Evolutionary conservation across 1,140 invertebrate species (phyloP), one percentile per base, ranked within the genome.

Genomic region (Dreissena polymorpha): DNA sequence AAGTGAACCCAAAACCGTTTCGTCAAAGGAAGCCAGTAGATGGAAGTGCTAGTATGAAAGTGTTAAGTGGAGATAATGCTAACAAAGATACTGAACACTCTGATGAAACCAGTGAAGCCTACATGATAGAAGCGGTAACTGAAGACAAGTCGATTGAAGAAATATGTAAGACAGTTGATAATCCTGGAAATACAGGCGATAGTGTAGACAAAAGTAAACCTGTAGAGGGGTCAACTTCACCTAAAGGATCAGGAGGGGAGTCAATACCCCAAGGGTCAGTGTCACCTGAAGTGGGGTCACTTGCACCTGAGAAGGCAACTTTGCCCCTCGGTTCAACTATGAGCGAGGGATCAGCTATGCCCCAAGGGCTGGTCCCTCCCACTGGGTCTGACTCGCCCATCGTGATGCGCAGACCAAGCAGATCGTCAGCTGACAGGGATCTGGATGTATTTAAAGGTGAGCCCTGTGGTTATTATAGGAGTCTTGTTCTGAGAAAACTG

Each of bases 361-460:
- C 23, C 23, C 23, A 29, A 13, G 64, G 23, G 12, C 12, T 29
- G 23, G 21, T 10, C 21, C 14, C 27, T 16, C 23, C 53, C 13
- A 71, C 50, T 2, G 60, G 60, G 29, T 49, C 27, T 14, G 79
- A 23, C 0, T 74, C 79, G 10, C 79, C 79, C 8, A 71, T 82
- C 39, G 71, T 82, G 12, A 68, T 82, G 79, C 64, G 73, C 51
- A 75, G 64, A 51, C 60, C 81, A 39, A 83, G 27, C 0, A 70
- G 68, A 27, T 60, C 23, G n/a, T 39, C 23, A 12, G 23, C n/a
- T n/a, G 21, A 71, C 21, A 49, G 63, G 18, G 79, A 82, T 57
- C 55, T 82, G 70, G 71, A 82, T 74, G 25, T 73, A 0, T 82
- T 74, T 55, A 82, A 82, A 82, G 79, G 79, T 73, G 68, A 67